phyloP scores from a whole-genome alignment of 2,888 invertebrate genomes.

The Zaprionus lineosus region DNA sequence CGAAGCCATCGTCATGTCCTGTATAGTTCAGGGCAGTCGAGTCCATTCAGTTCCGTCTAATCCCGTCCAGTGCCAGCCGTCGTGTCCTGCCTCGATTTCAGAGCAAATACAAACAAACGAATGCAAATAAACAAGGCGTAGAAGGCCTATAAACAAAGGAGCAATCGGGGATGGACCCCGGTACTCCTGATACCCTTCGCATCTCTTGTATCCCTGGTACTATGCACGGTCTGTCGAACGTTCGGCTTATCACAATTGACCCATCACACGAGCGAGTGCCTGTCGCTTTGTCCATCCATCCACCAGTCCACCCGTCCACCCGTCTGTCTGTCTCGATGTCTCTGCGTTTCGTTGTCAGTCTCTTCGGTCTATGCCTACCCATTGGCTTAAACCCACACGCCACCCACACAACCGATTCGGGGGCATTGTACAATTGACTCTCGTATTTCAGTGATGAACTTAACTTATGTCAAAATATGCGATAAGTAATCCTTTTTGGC shows the following conservation, averaged over 20 bases:
- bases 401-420: conserved; percentile 21
- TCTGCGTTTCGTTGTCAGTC: too few species aligned
- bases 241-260: conserved; percentile 76
- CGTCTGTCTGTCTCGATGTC: conserved; percentile 19
- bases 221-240: conserved; percentile 26
- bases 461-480: conserved; percentile 81
- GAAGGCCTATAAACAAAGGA: conserved; percentile 74
- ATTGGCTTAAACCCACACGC: conserved; percentile 51
- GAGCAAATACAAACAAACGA: conserved; percentile 75
- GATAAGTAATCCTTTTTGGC: conserved; percentile 81
- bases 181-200: too few species aligned
- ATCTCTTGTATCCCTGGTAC: too few species aligned
- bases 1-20: conserved; percentile 29
- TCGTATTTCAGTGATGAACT: conserved; percentile 80
- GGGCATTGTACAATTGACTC: conserved; percentile 68
- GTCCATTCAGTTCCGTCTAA: conserved; percentile 16
- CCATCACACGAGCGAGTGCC: conserved; percentile 59
- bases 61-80: background rate
- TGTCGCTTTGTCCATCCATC: conserved; percentile 8
- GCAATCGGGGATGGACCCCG: conserved; percentile 44
- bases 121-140: conserved; percentile 74
- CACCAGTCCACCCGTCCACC: conserved; percentile 11
- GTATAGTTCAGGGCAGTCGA: too few species aligned
- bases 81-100: conserved; percentile 67
- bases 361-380: conserved; percentile 10